Percentiles rank a stretch among this genome's conserved stretches.
phyloP scores from a whole-genome alignment of 2,797 vertebrate genomes.

The Coracias cyanogaster region DNA sequence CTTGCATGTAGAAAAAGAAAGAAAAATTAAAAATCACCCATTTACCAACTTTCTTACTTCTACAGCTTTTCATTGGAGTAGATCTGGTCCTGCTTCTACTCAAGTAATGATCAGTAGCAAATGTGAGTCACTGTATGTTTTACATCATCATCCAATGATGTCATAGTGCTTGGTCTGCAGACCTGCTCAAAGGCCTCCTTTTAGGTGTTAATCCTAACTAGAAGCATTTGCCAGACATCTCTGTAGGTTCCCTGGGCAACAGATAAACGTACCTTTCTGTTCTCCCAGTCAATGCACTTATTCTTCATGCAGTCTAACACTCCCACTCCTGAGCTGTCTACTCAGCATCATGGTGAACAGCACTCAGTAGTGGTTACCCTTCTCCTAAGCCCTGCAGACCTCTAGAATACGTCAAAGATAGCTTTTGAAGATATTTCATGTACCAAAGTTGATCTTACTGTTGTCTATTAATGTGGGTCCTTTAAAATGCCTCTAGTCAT shows the following conservation, averaged over 20 bases:
- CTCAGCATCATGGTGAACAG: neutral
- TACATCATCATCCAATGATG: neutral
- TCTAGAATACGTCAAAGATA: neutral
- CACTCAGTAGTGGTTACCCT: neutral
- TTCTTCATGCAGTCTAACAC: neutral
- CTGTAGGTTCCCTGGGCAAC: neutral
- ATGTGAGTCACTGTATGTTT: neutral
- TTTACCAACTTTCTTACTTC: neutral
- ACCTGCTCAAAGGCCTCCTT: neutral
- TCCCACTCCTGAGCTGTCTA: neutral
- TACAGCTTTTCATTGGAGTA: neutral
- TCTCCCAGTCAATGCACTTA: neutral
- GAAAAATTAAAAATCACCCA: neutral
- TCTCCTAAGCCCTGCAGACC: accelerated
- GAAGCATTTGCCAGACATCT: neutral
- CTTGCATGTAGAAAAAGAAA: neutral
- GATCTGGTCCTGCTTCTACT: neutral
- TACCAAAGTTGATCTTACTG: neutral
- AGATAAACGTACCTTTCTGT: neutral
- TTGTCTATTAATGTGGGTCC: neutral
- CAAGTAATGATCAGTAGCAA: neutral
- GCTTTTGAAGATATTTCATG: neutral
- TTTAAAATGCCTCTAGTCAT: neutral
- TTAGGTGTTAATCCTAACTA: neutral
- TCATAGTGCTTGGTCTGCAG: neutral